A percentile compares a stretch with the other conserved stretches of the same genome.
phyloP scores from a whole-genome alignment of 2,888 invertebrate genomes.

The Laspeyria flexula region DNA sequence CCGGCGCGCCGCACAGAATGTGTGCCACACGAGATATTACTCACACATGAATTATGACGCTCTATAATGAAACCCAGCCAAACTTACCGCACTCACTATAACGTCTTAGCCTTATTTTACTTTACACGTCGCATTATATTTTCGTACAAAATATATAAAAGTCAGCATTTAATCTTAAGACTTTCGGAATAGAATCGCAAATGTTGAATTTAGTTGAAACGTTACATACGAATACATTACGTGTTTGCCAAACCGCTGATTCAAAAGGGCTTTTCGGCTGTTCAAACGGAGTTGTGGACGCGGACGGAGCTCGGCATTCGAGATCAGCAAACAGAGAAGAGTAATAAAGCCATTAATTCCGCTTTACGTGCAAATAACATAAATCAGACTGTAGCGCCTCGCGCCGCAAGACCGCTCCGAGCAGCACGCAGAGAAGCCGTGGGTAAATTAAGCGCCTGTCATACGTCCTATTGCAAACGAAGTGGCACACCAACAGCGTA shows the following conservation, averaged over 20 bases:
- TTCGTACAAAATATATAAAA: conserved; percentile 32
- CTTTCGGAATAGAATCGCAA: conserved; percentile 19
- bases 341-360: conserved; percentile 85
- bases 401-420: conserved; percentile 75
- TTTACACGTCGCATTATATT: conserved; percentile 27
- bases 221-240: conserved; percentile 51
- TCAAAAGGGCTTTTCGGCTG: conserved; percentile 65
- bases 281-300: conserved; percentile 64
- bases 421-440: conserved; percentile 65
- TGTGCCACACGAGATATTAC: conserved; percentile 77
- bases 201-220: conserved; percentile 32
- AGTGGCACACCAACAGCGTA: conserved; percentile 56
- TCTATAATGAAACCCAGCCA: conserved; percentile 74
- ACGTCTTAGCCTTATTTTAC: conserved; percentile 37
- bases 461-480: conserved; percentile 65
- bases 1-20: conserved; percentile 51
- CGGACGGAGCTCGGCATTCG: conserved; percentile 63
- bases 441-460: conserved; percentile 76
- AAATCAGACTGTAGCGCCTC: conserved; percentile 81
- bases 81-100: conserved; percentile 59
- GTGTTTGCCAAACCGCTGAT: conserved; percentile 65
- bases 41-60: conserved; percentile 79
- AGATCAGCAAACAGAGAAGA: conserved; percentile 81
- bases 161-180: conserved; percentile 23
- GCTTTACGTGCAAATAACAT: conserved; percentile 85